These are phyloP conservation scores for Aldrovandia affinis DNA, from an alignment of 2,797 vertebrate species.

Conservation along the genomic window DNA sequence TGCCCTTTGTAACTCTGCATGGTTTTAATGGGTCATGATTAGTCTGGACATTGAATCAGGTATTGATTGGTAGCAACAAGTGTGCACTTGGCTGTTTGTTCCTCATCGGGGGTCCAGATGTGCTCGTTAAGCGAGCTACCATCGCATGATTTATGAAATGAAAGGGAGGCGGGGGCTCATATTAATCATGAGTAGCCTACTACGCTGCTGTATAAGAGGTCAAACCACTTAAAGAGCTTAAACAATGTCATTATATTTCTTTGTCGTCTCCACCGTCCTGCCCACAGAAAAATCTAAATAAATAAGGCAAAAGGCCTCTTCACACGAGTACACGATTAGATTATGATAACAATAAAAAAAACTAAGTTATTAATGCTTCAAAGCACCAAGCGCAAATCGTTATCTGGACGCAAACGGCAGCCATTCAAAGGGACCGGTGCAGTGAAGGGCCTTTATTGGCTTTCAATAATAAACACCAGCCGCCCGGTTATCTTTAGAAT, in stretches of 20 bases:
- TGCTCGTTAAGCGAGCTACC: background rate
- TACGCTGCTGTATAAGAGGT: background rate
- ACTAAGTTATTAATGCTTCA: background rate
- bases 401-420: background rate
- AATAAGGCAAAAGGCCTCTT: background rate
- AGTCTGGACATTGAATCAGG: slow-evolving; percentile 11
- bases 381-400: background rate
- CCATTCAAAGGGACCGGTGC: slow-evolving; percentile 9
- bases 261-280: background rate
- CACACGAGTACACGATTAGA: background rate
- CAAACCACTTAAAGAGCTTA: background rate
- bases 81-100: background rate
- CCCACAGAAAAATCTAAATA: background rate
- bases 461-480: slow-evolving; percentile 15
- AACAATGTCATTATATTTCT: background rate
- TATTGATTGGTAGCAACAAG: slow-evolving; percentile 4
- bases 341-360: background rate
- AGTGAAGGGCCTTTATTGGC: background rate
- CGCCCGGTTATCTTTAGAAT: slow-evolving; percentile 13
- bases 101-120: background rate
- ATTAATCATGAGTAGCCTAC: background rate
- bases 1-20: background rate
- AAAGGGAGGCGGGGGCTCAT: background rate
- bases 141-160: background rate
- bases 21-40: background rate